These are phyloP conservation scores for Stylophora pistillata DNA, from an alignment of 64 coral and sea anemone species.

Conservation along the genomic window DNA sequence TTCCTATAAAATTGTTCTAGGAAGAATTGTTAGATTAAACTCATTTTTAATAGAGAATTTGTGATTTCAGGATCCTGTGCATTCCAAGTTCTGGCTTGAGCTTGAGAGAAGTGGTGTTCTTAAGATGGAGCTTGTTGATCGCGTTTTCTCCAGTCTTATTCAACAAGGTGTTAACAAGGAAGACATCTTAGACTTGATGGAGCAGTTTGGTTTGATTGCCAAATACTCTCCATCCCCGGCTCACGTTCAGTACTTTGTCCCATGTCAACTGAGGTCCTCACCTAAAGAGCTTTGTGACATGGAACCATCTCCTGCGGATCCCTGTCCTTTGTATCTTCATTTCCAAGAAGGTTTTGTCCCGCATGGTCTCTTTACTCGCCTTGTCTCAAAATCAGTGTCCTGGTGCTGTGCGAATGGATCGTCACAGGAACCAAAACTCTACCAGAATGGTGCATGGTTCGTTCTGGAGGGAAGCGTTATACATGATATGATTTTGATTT, in stretches of 20 bases:
- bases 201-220: constrained; percentile 29
- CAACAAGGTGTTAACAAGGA: not conserved
- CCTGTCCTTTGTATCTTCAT: constrained; percentile 29
- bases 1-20: too few relatives aligned
- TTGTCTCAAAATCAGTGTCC: constrained; percentile 13
- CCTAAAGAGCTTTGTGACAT: constrained; percentile 15
- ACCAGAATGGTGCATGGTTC: not conserved
- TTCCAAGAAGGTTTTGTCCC: constrained; percentile 25
- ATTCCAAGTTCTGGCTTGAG: not conserved
- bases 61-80: constrained; percentile 3
- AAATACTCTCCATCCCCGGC: not conserved
- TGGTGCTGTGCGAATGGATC: constrained; percentile 24
- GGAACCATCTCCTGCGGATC: not conserved
- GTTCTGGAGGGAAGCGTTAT: not conserved
- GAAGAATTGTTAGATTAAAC: too few relatives aligned
- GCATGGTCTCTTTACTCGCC: constrained; percentile 10
- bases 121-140: constrained; percentile 34
- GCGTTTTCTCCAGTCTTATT: not conserved
- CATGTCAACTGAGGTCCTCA: constrained; percentile 13
- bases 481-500: not conserved
- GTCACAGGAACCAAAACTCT: not conserved
- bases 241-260: constrained; percentile 23
- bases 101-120: constrained; percentile 30
- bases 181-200: constrained; percentile 45
- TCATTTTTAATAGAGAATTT: too few relatives aligned